phyloP scores from a whole-genome alignment of 2,797 vertebrate genomes.

The Brachymystax lenok region DNA sequence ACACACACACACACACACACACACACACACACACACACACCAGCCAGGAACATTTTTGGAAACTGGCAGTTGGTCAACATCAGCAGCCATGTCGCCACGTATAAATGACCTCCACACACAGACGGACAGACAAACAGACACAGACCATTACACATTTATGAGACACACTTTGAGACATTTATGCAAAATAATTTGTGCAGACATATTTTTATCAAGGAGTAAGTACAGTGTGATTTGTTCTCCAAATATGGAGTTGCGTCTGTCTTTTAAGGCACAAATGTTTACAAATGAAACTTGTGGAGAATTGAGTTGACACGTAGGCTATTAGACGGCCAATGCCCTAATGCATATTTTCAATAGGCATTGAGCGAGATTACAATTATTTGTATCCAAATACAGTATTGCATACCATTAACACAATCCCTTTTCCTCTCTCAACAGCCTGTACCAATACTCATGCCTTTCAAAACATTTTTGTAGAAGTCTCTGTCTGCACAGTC shows the following conservation, averaged over 20 bases:
- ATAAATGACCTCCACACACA: slow-evolving; percentile 52
- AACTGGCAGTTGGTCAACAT: slow-evolving; percentile 50
- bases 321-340: background rate
- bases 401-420: background rate
- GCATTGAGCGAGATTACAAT: background rate
- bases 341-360: background rate
- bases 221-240: background rate
- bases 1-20: background rate
- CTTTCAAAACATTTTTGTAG: background rate
- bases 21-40: slow-evolving; percentile 1
- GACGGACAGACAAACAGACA: slow-evolving; percentile 1
- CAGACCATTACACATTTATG: no score
- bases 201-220: background rate
- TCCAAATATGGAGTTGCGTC: slow-evolving; percentile 1
- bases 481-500: slow-evolving; percentile 22
- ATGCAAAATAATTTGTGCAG: background rate
- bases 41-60: slow-evolving; percentile 44
- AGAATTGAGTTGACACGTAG: background rate
- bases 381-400: background rate
- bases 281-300: background rate
- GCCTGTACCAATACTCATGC: background rate
- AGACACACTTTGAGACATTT: background rate
- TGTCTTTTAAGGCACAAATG: background rate
- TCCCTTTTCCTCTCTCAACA: background rate
- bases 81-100: slow-evolving; percentile 16